Conservation (phyloP, 2,113 vertebrate species). For the Myrmecophaga tridactyla region DNA sequence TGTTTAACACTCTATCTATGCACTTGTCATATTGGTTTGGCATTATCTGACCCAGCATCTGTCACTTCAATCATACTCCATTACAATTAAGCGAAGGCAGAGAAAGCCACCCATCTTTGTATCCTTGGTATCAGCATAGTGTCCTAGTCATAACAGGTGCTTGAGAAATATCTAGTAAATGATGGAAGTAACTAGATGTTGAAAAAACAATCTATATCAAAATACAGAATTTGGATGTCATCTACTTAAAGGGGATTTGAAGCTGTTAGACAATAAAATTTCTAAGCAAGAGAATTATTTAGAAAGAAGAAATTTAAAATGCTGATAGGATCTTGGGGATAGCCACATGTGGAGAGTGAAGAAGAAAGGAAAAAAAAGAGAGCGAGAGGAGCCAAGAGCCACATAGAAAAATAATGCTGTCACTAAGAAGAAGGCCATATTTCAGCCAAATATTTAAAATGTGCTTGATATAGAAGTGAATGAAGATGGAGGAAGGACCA, state of each 20-base stretch:
- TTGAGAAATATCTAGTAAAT: background rate
- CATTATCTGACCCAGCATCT: background rate
- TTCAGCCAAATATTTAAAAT: background rate
- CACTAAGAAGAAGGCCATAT: background rate
- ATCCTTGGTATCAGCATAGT: background rate
- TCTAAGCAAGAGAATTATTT: background rate
- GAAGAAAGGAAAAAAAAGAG: background rate
- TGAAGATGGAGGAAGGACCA: background rate
- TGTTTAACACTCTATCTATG: background rate
- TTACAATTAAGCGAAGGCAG: background rate
- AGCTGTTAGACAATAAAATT: background rate
- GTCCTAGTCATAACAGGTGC: background rate
- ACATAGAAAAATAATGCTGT: background rate
- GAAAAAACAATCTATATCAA: background rate
- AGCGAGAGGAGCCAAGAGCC: background rate
- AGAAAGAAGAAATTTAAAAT: background rate
- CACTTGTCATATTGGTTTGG: background rate
- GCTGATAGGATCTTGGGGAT: background rate
- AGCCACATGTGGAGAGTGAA: background rate
- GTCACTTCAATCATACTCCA: background rate
- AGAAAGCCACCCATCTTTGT: background rate
- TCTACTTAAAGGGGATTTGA: background rate
- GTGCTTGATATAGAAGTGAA: background rate
- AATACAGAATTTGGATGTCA: background rate
- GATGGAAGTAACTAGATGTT: background rate